Conservation (phyloP, 2,888 invertebrate genomes). For the Campoplex capitator region DNA sequence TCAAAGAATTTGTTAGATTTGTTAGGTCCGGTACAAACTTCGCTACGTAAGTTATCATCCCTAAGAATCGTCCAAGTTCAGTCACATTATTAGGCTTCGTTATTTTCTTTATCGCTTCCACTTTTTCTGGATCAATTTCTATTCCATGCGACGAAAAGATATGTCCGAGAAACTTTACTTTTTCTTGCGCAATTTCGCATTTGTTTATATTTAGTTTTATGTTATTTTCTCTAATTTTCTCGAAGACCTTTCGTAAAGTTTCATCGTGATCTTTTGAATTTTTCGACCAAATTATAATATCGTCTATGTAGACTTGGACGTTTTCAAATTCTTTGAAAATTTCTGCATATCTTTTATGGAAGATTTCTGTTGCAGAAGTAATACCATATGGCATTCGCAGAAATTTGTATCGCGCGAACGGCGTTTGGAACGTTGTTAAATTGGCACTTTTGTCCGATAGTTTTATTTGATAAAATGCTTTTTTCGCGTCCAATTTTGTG, state of each 20-base stretch:
- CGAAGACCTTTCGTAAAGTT: constrained; percentile 49
- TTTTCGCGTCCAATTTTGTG: constrained; percentile 72
- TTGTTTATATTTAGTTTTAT: not conserved
- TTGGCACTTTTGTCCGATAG: constrained; percentile 72
- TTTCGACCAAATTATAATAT: constrained; percentile 67
- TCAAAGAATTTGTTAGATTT: too few species aligned
- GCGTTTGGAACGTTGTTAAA: constrained; percentile 75
- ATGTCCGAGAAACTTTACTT: constrained; percentile 12
- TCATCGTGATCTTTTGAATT: constrained; percentile 51
- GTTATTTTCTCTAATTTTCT: not conserved
- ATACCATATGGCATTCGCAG: constrained; percentile 74
- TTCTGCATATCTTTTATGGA: constrained; percentile 66
- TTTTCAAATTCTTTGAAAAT: constrained; percentile 64
- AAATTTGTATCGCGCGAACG: constrained; percentile 75
- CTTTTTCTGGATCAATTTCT: too few species aligned
- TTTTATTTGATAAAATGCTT: constrained; percentile 74
- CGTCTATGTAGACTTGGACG: constrained; percentile 67
- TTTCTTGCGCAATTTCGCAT: not conserved
- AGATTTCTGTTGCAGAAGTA: constrained; percentile 66
- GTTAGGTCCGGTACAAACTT: too few species aligned
- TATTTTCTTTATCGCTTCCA: too few species aligned
- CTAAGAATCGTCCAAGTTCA: too few species aligned
- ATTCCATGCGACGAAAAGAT: not conserved
- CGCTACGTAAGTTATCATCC: too few species aligned
- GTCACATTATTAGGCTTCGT: too few species aligned